Base-by-base conservation (phyloP, 2,888 invertebrate genomes). In the Copidosoma aretas region DNA sequence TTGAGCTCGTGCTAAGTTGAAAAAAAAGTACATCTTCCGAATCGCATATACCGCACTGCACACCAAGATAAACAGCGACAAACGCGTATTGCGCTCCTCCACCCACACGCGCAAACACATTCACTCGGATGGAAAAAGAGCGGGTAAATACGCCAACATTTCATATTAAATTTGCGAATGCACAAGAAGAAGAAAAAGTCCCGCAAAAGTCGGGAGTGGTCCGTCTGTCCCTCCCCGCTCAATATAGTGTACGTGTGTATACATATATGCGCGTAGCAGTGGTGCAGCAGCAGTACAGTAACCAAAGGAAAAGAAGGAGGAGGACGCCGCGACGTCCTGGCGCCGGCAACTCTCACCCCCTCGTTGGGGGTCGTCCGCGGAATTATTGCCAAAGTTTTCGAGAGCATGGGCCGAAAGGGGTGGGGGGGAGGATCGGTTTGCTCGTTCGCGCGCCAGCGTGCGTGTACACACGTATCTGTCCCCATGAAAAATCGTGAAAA, bases 121-220 rank as follows among this genome's bases (percentile, higher is more conserved):
- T 52, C 19, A 52, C 3, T 1, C 3, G 52, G 17, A 17, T n/a
- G 52, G 19, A n/a, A 52, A n/a, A 22, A 52, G 52, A 19, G 24
- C 24, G 52, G 14, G 17, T 2, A 21, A 12, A 49, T 21, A 21
- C 21, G 21, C 67, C 61, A 59, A 41, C 56, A 62, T 67, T 70
- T 70, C 73, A 72, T 72, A 76, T 76, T 76, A 74, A 75, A 77
- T 77, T 77, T 77, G 66, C 70, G 71, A 75, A 73, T 72, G 63
- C 68, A 56, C 32, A 32, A 32, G 4, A 32, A 32, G 32, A 32
- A 32, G 4, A 32, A 32, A 8, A 32, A 32, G 32, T 32, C 32
- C 32, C 43, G 43, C 2, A 8, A 46, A 15, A 17, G 43, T 14
- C 43, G 2, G 8, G 8, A 41, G 14, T 41, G 41, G 43, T 15